A percentile compares a stretch with the other conserved stretches of the same genome.
phyloP scores from a whole-genome alignment of 35 echinoderm and acorn worm genomes.

The Nesometra sesokonis region DNA sequence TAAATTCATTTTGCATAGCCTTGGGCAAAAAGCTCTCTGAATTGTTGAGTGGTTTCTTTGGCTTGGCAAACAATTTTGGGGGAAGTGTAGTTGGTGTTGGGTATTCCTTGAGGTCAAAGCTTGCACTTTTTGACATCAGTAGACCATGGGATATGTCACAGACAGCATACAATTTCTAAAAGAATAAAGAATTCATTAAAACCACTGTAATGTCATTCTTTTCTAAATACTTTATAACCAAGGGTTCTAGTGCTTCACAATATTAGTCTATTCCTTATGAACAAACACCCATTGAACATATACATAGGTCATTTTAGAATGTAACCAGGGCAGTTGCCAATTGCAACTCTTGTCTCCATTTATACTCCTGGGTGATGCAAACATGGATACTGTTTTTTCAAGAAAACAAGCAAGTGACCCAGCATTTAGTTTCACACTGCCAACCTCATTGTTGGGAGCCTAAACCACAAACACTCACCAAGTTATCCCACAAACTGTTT shows the following conservation, averaged over 20 bases:
- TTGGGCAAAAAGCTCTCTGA: constrained; percentile 76
- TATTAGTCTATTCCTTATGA: background rate
- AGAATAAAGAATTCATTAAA: background rate
- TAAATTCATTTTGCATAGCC: constrained; percentile 70
- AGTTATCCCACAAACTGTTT: no score
- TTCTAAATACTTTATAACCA: background rate
- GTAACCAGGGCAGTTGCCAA: no score
- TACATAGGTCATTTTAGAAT: no score
- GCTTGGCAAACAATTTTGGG: constrained; percentile 48
- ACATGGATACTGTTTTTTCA: no score
- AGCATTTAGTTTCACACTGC: no score
- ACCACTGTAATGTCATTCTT: background rate
- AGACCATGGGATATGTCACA: constrained; percentile 79
- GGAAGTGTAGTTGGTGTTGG: constrained; percentile 66
- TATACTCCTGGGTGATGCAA: no score
- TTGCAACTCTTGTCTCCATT: no score
- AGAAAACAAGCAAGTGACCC: no score
- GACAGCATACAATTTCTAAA: constrained; percentile 90
- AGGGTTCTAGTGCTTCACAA: background rate
- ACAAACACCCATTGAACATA: no score
- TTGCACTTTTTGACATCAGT: constrained; percentile 52
- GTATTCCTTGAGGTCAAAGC: constrained; percentile 62
- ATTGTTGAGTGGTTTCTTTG: constrained; percentile 49
- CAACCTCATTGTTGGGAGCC: no score
- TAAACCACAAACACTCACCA: no score